Base-by-base conservation (phyloP, 1,140 invertebrate species). In the Lucilia sericata region DNA sequence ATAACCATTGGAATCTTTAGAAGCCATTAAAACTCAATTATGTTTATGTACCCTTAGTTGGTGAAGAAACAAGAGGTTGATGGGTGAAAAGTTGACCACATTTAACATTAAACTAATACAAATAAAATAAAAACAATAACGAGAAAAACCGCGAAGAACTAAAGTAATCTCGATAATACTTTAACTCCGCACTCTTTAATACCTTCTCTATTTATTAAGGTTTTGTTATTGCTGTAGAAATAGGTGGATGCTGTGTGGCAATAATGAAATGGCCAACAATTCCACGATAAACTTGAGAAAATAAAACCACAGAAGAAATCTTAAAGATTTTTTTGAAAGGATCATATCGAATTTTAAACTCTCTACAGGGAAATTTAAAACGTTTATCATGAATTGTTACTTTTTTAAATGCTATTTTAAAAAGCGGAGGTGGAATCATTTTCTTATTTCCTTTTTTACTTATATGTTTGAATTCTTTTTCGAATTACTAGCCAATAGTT, bases 1-100 rank as follows among this genome's bases (percentile, higher is more conserved):
- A 30, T 3, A 30, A 30, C 3, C 49, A 65, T 65, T 65, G 17
- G n/a, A 65, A 65, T 65, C 17, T 19, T 65, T 65, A 13, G 8
- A 65, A 65, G 60, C 60, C n/a, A 65, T 65, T 65, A 65, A 65
- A 65, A 65, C 60, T 65, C 60, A 65, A 65, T 65, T 65, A 65
- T 19, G 60, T 17, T 65, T 30, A 65, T n/a, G 8, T 65, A 65
- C 14, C 60, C 60, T 65, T n/a, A 65, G 60, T 65, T 19, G 60
- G 17, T 30, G 25, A 30, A 3, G 3, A 30, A 30, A 30, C 25
- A 2, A 30, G 25, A 30, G 25, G 25, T 30, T 30, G 25, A 30
- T 30, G 60, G 25, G 3, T 30, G 60, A 65, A n/a, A 65, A n/a
- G 14, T 65, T 19, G 17, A 65, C 60, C 60, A 65, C 60, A 65